Conservation (phyloP, 2,113 vertebrate genomes). For the Gymnarchus niloticus region DNA sequence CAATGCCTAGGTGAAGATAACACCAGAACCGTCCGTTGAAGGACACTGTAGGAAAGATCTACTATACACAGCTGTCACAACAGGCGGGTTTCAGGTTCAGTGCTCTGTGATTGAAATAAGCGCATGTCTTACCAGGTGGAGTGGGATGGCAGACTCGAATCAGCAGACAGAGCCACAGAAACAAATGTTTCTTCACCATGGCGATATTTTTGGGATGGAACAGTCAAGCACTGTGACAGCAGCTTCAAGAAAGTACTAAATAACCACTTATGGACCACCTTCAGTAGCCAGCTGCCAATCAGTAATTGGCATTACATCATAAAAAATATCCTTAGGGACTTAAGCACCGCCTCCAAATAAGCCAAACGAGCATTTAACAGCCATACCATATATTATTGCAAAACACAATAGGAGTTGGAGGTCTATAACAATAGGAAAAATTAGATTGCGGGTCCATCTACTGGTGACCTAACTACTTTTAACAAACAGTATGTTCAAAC, state of each 20-base stretch:
- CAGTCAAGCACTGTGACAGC: background rate
- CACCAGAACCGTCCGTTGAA: background rate
- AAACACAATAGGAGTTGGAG: background rate
- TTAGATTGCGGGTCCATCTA: background rate
- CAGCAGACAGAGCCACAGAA: slow-evolving; percentile 17
- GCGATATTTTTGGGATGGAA: background rate
- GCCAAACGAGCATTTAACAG: background rate
- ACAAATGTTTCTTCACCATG: background rate
- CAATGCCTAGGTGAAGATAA: background rate
- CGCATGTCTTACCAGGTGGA: slow-evolving; percentile 17
- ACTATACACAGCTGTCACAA: too few relatives aligned
- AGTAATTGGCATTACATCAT: background rate
- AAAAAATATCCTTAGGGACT: background rate
- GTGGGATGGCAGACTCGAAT: background rate
- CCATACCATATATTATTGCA: background rate
- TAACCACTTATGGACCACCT: background rate
- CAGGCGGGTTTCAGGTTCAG: background rate
- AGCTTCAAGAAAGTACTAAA: background rate
- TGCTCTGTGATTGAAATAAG: background rate
- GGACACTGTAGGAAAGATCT: background rate
- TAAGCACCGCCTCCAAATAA: background rate
- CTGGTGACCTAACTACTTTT: background rate
- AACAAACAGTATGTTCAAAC: background rate
- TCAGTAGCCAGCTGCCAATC: background rate
- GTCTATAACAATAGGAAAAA: background rate